Evolutionary conservation across 2,797 vertebrate species (phyloP), one percentile per base, ranked within the genome.

Genomic region (Channallabes apus): DNA sequence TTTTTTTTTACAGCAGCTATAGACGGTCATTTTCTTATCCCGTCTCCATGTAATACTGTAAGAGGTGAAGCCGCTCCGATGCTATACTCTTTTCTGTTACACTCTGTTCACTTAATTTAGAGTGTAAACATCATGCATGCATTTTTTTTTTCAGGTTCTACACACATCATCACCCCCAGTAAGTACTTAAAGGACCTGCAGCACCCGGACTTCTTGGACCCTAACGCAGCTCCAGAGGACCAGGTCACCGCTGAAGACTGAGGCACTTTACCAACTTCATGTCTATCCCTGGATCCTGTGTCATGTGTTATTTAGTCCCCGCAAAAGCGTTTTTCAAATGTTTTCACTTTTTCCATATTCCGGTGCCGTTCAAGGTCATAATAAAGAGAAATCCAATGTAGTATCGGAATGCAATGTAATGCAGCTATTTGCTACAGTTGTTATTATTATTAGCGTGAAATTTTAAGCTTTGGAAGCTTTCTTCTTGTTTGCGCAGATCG

Each of bases 111-210:
- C 11, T 51, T 51, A 12, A 51, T 27, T 76, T 82, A 82, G 7
- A 82, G 64, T 54, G 27, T 73, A 82, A 68, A 90, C 78, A 91
- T 78, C 54, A 82, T 87, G 87, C 59, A 94, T 93, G 87, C 91
- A 94, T 94, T 95, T 94, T 94, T 94, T 95, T 94, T 95, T 94
- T 94, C 95, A 99, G 98, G 98, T 92, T 96, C 97, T 93, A 98
- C 97, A 91, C 97, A 99, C 91, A 96, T 96, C 91, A 94, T 97
- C 91, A 98, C 96, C 90, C 98, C 98, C 88, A 95, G 94, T 91
- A 99, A 97, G 93, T 99, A 97, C 95, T 95, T 99, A 91, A 97
- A 96, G 95, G 97, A 98, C 91, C 96, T 99, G 91, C 98, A 98
- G 94, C 97, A 99, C 94, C 95, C 95, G 91, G 98, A 99, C 96